Percentiles rank a stretch among this genome's conserved stretches.
phyloP scores from a whole-genome alignment of 2,888 invertebrate genomes.

The Empis livida region DNA sequence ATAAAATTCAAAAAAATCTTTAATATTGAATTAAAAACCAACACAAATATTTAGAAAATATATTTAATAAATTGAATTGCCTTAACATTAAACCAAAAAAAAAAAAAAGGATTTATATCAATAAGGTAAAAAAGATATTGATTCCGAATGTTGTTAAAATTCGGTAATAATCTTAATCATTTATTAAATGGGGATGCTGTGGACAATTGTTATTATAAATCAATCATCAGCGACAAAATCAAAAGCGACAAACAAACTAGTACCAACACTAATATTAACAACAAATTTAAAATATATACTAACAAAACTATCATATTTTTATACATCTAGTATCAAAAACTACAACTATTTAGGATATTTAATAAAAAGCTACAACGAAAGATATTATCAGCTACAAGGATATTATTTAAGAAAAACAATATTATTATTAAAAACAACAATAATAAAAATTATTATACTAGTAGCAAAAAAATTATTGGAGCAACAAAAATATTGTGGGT shows the following conservation, averaged over 20 bases:
- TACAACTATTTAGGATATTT: neutral
- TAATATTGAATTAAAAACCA: too few species aligned
- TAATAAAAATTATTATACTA: neutral
- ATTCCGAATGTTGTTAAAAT: constrained; percentile 12
- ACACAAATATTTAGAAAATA: too few species aligned
- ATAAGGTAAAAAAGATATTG: too few species aligned
- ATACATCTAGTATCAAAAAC: constrained; percentile 3
- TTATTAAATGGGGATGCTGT: constrained; percentile 20
- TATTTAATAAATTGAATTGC: too few species aligned
- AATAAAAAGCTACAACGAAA: too few species aligned
- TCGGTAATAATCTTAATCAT: constrained; percentile 11
- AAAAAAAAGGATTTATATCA: too few species aligned
- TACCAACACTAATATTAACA: neutral
- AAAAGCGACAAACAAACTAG: constrained; percentile 4
- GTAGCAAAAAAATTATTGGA: neutral
- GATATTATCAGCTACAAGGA: neutral
- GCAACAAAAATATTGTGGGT: neutral
- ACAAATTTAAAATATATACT: constrained; percentile 1
- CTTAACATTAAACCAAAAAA: too few species aligned
- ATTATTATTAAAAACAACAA: neutral
- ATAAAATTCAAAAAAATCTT: too few species aligned
- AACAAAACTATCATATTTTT: constrained; percentile 4
- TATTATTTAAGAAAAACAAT: neutral
- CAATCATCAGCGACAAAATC: constrained; percentile 12
- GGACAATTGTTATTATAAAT: constrained; percentile 15